A percentile compares a stretch with the other conserved stretches of the same genome.
Evolutionary conservation across 1,140 invertebrate species (phyloP).

Genomic region (Coptotermes formosanus): DNA sequence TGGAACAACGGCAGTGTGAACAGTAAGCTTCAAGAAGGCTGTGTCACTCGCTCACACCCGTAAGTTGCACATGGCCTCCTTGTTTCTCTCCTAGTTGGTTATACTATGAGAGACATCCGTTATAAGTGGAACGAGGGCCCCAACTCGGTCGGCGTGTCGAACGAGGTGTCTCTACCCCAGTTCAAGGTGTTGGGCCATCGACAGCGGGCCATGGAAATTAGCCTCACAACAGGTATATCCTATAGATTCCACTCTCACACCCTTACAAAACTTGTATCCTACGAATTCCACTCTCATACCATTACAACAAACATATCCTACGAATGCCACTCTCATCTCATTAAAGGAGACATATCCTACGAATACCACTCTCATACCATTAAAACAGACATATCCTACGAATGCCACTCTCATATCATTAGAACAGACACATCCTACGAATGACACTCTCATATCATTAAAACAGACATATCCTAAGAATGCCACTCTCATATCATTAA

Average conservation of each 20-base stretch:
- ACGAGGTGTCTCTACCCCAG: conserved; percentile 90
- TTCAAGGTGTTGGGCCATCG: conserved; percentile 90
- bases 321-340: too few species aligned
- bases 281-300: not conserved
- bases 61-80: conserved; percentile 28
- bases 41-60: conserved; percentile 16
- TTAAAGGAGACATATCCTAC: too few species aligned
- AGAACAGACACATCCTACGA: too few species aligned
- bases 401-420: too few species aligned
- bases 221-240: conserved; percentile 81
- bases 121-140: conserved; percentile 94
- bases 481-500: too few species aligned
- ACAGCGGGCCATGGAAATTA: conserved; percentile 87
- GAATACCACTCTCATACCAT: too few species aligned
- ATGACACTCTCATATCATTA: too few species aligned
- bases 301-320: too few species aligned
- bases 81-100: conserved; percentile 80
- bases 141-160: conserved; percentile 87
- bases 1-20: not conserved
- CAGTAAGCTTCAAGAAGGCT: not conserved
- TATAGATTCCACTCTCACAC: not conserved
- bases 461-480: too few species aligned
- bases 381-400: too few species aligned
- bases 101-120: conserved; percentile 94
- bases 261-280: conserved; percentile 79